Evolutionary conservation across 92 coral and sea anemone genomes (phyloP), one percentile per base, ranked within the genome.

Genomic region (Bergia puertoricense): DNA sequence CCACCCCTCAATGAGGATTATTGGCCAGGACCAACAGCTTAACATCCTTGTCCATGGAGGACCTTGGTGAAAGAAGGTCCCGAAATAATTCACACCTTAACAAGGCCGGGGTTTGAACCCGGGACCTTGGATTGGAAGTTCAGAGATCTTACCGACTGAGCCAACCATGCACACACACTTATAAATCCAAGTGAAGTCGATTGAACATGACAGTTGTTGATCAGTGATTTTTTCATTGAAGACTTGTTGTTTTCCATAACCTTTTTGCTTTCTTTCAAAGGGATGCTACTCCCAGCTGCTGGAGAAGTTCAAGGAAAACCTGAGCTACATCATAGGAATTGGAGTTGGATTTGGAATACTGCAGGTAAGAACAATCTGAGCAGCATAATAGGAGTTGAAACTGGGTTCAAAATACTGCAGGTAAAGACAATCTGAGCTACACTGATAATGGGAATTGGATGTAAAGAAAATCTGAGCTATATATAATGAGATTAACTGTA

Each of bases 391-490:
- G 15, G 98, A 37, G 87, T 93, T 89, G 99, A 94, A 74, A 85
- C 90, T 86, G 99, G 97, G 22, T 90, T 96, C 65, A 97, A 97
- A 65, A 78, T 97, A 18, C 89, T 95, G 43, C 97, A 97, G 93
- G 99, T 97, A 76, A 82, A 92, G 36, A 22, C 42, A 15, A 14
- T 5, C 0, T 0, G 2, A 8, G 48, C 30, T 72, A 8, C 78
- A 42, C 30, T 30, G 30, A 30, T 13, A 8, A 22, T 2, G 1
- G 18, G 98, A 38, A 89, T 93, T 95, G 50, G 95, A 97, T 93
- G 98, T 97, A 76, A 86, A 92, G 38, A 15, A 41, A 8, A 15
- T 5, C 2, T 0, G 6, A 20, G 36, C 30, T 73, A 14, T 67
- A n/a, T 13, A 9, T 1, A 3, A 6, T 2, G 98, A 37, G 88